These are phyloP conservation scores for Drosophila neonasuta DNA, from an alignment of 2,888 invertebrate genomes.

Conservation along the genomic window DNA sequence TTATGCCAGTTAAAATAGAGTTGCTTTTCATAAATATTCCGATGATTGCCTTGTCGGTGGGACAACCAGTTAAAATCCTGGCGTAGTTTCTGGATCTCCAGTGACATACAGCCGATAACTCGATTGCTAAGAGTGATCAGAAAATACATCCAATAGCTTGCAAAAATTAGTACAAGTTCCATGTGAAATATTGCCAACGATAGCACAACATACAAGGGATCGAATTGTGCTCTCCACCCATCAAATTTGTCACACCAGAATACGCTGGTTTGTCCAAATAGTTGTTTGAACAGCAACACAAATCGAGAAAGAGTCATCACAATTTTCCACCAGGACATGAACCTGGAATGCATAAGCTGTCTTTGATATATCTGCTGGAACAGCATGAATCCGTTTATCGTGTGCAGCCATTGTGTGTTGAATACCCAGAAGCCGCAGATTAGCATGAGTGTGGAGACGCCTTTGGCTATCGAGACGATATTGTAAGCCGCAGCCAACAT, in stretches of 20 bases:
- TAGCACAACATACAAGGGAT: conserved; percentile 15
- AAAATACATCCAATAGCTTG: conserved; percentile 28
- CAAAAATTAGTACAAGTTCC: conserved; percentile 34
- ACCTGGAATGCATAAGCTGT: not conserved
- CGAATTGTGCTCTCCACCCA: too few species aligned
- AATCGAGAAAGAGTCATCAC: conserved; percentile 37
- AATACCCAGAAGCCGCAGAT: conserved; percentile 34
- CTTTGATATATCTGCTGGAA: conserved; percentile 23
- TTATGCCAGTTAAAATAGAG: conserved; percentile 39
- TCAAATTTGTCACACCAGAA: conserved; percentile 31
- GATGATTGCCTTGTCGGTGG: conserved; percentile 14
- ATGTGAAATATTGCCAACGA: conserved; percentile 14
- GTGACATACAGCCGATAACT: conserved; percentile 39
- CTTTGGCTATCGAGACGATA: conserved; percentile 33
- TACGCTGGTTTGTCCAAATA: conserved; percentile 40
- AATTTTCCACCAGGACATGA: conserved; percentile 26
- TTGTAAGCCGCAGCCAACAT: conserved; percentile 47
- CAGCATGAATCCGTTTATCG: conserved; percentile 33
- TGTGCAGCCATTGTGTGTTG: conserved; percentile 10
- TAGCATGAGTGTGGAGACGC: conserved; percentile 18
- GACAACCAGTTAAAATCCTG: conserved; percentile 42
- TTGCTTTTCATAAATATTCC: conserved; percentile 41
- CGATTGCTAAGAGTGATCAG: conserved; percentile 37
- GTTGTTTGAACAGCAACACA: conserved; percentile 16
- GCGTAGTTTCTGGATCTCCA: conserved; percentile 26